Evolutionary conservation across 2,888 invertebrate species (phyloP).

Genomic region (Drosophila formosana): DNA sequence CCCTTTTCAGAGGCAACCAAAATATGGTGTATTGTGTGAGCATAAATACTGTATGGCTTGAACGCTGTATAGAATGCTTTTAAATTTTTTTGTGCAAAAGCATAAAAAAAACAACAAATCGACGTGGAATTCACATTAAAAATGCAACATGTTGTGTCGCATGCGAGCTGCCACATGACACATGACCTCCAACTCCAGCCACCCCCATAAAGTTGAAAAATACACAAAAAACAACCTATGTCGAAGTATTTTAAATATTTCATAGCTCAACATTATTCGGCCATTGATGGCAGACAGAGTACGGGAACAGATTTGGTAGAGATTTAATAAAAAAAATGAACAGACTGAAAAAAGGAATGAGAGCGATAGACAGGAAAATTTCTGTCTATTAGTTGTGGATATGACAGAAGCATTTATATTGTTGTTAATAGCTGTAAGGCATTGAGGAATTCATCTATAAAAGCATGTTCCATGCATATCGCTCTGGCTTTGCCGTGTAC

Average conservation of each 20-base stretch:
- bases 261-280: slow-evolving; percentile 72
- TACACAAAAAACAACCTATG: slow-evolving; percentile 34
- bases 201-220: slow-evolving; percentile 14
- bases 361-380: slow-evolving; percentile 10
- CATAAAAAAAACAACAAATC: slow-evolving; percentile 44
- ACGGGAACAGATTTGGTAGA: neutral
- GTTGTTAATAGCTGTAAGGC: slow-evolving; percentile 69
- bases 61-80: slow-evolving; percentile 68
- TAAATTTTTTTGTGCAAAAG: slow-evolving; percentile 57
- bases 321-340: neutral
- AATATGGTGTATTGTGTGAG: slow-evolving; percentile 46
- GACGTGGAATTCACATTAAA: slow-evolving; percentile 70
- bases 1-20: neutral
- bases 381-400: slow-evolving; percentile 72
- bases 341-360: neutral
- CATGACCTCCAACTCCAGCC: neutral
- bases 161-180: slow-evolving; percentile 35
- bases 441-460: slow-evolving; percentile 66
- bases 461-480: slow-evolving; percentile 77
- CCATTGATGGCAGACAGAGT: slow-evolving; percentile 63
- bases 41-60: slow-evolving; percentile 44
- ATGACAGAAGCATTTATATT: slow-evolving; percentile 50
- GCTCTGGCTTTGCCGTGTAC: slow-evolving; percentile 43
- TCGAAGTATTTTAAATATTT: slow-evolving; percentile 76
- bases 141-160: slow-evolving; percentile 80